These are phyloP conservation scores for Drosophila diplacantha DNA, from an alignment of 2,888 invertebrate genomes.

Conservation along the genomic window DNA sequence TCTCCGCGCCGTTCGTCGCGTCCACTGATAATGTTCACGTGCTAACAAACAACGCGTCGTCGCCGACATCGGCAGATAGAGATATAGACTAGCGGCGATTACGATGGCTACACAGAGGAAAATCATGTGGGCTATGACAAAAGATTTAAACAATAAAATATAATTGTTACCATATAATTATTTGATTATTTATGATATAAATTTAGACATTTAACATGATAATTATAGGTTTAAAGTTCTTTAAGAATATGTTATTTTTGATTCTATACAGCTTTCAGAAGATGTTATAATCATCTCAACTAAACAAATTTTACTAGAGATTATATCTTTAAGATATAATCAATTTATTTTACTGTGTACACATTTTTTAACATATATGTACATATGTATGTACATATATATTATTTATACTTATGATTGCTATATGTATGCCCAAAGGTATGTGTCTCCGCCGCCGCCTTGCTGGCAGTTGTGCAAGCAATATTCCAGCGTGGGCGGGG, in stretches of 20 bases:
- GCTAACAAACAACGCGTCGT: slow-evolving; percentile 34
- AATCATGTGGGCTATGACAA: neutral
- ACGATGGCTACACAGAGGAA: neutral
- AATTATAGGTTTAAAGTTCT: neutral
- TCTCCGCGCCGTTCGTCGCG: slow-evolving; percentile 14
- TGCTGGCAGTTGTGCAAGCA: slow-evolving; percentile 12
- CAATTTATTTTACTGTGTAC: slow-evolving; percentile 3
- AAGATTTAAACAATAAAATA: neutral
- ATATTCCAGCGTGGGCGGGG: slow-evolving; percentile 39
- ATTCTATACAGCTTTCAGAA: too few relatives aligned
- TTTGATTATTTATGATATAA: neutral
- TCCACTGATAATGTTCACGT: slow-evolving; percentile 58
- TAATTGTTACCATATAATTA: neutral
- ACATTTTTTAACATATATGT: neutral
- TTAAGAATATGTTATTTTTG: neutral
- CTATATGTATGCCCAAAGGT: slow-evolving; percentile 2
- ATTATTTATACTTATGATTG: neutral
- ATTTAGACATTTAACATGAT: too few relatives aligned
- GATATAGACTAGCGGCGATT: slow-evolving; percentile 13
- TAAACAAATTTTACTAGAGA: neutral
- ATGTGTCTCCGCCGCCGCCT: slow-evolving; percentile 5
- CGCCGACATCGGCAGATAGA: slow-evolving; percentile 33
- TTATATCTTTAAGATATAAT: neutral
- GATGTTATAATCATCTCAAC: neutral
- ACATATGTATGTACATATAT: neutral